Conservation (phyloP, 2,113 vertebrate genomes). For the Ochotona curzoniae region DNA sequence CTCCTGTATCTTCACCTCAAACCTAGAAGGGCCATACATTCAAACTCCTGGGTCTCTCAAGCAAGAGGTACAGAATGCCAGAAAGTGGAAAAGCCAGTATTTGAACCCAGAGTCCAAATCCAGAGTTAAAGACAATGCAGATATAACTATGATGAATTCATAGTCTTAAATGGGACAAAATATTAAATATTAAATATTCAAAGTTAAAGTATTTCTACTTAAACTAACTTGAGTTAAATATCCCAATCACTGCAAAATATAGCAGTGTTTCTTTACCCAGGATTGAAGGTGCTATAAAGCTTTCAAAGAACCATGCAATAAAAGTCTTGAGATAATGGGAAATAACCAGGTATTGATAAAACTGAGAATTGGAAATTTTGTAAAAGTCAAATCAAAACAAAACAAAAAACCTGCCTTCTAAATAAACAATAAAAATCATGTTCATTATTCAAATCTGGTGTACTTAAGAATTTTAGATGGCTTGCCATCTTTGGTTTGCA, state of each 20-base stretch:
- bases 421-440: background rate
- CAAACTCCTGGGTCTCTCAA: background rate
- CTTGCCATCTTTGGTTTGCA: background rate
- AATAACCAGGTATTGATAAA: slow-evolving; percentile 11
- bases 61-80: background rate
- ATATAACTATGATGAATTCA: slow-evolving; percentile 4
- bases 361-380: background rate
- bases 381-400: slow-evolving; percentile 31
- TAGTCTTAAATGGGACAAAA: slow-evolving; percentile 6
- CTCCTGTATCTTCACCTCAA: background rate
- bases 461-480: background rate
- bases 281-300: background rate
- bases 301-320: background rate
- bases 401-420: background rate
- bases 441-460: background rate
- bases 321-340: slow-evolving; percentile 11
- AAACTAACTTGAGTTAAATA: slow-evolving; percentile 34
- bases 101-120: slow-evolving; percentile 33
- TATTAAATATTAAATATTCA: background rate
- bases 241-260: background rate
- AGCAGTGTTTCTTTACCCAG: slow-evolving; percentile 11
- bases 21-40: background rate
- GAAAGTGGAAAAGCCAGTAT: slow-evolving; percentile 20
- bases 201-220: slow-evolving; percentile 48
- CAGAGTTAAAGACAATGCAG: slow-evolving; percentile 21